Percentiles rank a stretch among this genome's conserved stretches.
phyloP scores from a whole-genome alignment of 2,113 vertebrate species.

The Grallaria varia region DNA sequence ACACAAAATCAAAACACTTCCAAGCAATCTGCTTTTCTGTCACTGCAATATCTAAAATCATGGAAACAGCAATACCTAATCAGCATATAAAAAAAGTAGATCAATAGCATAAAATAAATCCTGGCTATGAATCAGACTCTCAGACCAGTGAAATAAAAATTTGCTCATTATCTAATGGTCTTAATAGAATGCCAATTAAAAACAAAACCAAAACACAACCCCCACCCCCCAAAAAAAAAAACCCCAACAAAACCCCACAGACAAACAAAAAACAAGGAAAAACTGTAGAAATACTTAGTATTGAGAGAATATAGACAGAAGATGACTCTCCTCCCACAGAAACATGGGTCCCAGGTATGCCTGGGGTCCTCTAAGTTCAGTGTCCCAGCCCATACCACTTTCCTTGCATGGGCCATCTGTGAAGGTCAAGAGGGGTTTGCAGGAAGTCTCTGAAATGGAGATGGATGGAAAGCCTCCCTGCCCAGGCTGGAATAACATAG shows the following conservation, averaged over 20 bases:
- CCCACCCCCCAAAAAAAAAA: too few species aligned
- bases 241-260: too few species aligned
- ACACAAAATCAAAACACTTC: not conserved
- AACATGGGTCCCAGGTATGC: not conserved
- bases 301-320: slow-evolving; percentile 32
- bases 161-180: not conserved
- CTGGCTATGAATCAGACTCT: slow-evolving; percentile 35
- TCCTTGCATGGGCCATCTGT: not conserved
- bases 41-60: not conserved
- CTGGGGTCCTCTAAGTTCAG: not conserved
- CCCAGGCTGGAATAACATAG: not conserved
- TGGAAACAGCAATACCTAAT: not conserved
- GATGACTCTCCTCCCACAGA: slow-evolving; percentile 6
- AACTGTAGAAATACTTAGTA: slow-evolving; percentile 40
- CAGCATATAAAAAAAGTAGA: not conserved
- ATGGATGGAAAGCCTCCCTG: not conserved
- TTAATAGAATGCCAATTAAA: not conserved
- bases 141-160: slow-evolving; percentile 21
- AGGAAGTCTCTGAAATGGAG: not conserved
- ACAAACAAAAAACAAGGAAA: not conserved
- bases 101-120: not conserved
- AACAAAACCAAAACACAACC: not conserved
- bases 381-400: not conserved
- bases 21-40: not conserved
- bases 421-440: not conserved